phyloP scores from a whole-genome alignment of 2,888 invertebrate genomes.

The Drosophila tanythrix region DNA sequence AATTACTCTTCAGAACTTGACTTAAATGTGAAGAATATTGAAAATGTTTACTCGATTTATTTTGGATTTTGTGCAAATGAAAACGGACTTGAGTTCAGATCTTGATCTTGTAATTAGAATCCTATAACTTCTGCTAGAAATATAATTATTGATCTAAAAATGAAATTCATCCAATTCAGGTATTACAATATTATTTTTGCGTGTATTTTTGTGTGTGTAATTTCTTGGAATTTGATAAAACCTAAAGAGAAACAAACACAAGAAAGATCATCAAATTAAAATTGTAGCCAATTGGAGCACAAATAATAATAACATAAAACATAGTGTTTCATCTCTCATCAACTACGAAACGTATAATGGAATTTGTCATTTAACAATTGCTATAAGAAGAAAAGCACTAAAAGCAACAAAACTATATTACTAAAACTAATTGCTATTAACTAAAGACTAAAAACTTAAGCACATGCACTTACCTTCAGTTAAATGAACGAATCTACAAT shows the following conservation, averaged over 20 bases:
- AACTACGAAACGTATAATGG: conserved; percentile 55
- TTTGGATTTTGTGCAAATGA: conserved; percentile 35
- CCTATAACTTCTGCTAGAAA: conserved; percentile 18
- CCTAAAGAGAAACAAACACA: conserved; percentile 18
- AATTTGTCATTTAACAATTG: conserved; percentile 15
- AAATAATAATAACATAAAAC: conserved; percentile 21
- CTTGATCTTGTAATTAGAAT: conserved; percentile 19
- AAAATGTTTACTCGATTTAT: conserved; percentile 15
- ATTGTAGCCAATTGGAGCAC: conserved; percentile 56
- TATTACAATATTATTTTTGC: conserved; percentile 31
- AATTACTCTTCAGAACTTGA: conserved; percentile 4
- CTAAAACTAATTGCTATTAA: conserved; percentile 46
- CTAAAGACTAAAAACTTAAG: conserved; percentile 65
- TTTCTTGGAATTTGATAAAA: conserved; percentile 48
- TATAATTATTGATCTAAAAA: conserved; percentile 15
- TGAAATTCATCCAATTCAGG: conserved; percentile 47
- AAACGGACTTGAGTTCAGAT: conserved; percentile 36
- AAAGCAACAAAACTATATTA: conserved; percentile 46
- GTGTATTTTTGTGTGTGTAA: conserved; percentile 60
- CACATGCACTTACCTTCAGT: conserved; percentile 92
- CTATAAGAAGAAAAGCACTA: conserved; percentile 53
- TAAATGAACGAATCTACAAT: conserved; percentile 99
- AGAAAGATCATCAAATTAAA: conserved; percentile 20
- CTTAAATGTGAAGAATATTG: conserved; percentile 21
- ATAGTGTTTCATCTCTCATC: conserved; percentile 48